A percentile compares a stretch with the other conserved stretches of the same genome.
Evolutionary conservation across 2,888 invertebrate species (phyloP).

Genomic region (Lycocerus yunnanus): DNA sequence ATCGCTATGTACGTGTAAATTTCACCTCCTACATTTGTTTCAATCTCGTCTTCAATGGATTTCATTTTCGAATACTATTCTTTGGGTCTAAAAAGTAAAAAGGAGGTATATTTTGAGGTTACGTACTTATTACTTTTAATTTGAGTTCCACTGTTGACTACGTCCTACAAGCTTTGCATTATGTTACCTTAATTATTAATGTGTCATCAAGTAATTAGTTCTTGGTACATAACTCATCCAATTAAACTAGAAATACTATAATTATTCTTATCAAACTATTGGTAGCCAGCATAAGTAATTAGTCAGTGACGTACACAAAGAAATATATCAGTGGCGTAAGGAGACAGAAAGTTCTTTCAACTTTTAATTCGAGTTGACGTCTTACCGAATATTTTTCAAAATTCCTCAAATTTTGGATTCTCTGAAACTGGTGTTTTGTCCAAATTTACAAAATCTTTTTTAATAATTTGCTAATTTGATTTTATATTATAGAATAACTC

Average conservation of each 20-base stretch:
- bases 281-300: background rate
- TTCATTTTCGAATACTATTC: background rate
- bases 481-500: too few relatives aligned
- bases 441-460: too few relatives aligned
- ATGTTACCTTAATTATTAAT: background rate
- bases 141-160: background rate
- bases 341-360: too few relatives aligned
- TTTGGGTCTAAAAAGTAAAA: background rate
- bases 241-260: background rate
- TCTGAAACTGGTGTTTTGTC: too few relatives aligned
- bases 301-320: background rate
- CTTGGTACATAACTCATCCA: background rate
- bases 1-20: slow-evolving; percentile 2
- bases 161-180: too few relatives aligned
- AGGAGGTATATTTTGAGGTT: background rate
- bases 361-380: too few relatives aligned
- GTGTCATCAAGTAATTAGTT: background rate
- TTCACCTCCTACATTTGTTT: background rate
- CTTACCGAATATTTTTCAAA: too few relatives aligned
- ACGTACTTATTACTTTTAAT: background rate
- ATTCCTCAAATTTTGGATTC: too few relatives aligned
- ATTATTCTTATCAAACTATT: background rate
- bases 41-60: background rate
- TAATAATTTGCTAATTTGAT: too few relatives aligned
- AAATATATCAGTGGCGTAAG: background rate